A percentile compares a stretch with the other conserved stretches of the same genome.
Conservation (phyloP, 2,888 invertebrate genomes). For the Machimus atricapillus region DNA sequence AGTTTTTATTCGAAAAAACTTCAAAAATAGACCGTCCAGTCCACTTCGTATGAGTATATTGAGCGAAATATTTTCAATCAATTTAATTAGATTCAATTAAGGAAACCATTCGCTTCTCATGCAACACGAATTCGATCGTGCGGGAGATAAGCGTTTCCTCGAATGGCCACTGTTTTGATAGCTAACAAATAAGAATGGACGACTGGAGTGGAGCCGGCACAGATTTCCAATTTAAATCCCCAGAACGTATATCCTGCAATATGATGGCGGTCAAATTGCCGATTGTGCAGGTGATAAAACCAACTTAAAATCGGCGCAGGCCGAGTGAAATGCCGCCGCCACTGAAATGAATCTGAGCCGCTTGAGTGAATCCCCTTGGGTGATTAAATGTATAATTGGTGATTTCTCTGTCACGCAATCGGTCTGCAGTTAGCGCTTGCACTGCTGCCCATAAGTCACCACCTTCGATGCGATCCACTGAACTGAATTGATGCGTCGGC, state of each 20-base stretch:
- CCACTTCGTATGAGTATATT: neutral
- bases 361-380: neutral
- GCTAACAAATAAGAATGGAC: neutral
- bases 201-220: neutral
- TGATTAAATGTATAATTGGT: neutral
- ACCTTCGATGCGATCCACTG: neutral
- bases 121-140: neutral
- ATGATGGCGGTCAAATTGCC: neutral
- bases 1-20: neutral
- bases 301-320: neutral
- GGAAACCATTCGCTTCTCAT: neutral
- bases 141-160: neutral
- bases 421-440: neutral
- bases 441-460: neutral
- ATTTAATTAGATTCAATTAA: neutral
- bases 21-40: neutral
- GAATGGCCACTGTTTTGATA: neutral
- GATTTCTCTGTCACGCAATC: neutral
- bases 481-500: neutral
- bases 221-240: neutral
- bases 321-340: neutral
- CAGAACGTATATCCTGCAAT: neutral
- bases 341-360: neutral
- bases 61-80: neutral
- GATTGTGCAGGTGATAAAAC: neutral